These are phyloP conservation scores for Anguilla anguilla DNA, from an alignment of 2,797 vertebrate genomes.

Conservation along the genomic window DNA sequence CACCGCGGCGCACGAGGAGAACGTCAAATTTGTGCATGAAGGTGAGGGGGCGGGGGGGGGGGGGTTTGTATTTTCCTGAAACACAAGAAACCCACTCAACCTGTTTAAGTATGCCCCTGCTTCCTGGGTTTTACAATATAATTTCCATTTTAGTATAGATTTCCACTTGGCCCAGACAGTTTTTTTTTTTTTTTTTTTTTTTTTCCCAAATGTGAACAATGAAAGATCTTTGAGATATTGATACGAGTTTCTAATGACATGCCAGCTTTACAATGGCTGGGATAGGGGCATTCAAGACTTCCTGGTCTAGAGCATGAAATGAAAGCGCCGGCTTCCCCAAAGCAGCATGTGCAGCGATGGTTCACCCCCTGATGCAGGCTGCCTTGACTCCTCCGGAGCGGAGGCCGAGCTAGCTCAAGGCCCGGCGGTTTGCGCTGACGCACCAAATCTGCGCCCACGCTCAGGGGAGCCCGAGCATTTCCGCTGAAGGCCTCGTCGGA, in stretches of 20 bases:
- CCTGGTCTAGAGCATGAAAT: no score
- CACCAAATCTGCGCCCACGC: neutral
- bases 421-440: neutral
- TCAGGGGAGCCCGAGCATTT: neutral
- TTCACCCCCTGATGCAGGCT: neutral
- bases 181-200: no score
- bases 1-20: slow-evolving; percentile 90
- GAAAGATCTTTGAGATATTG: no score
- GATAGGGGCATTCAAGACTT: no score
- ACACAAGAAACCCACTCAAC: neutral
- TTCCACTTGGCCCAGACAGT: no score
- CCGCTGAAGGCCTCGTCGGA: neutral
- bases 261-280: no score
- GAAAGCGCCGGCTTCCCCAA: no score
- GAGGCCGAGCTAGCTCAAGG: neutral
- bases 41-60: slow-evolving; percentile 68
- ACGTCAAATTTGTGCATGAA: slow-evolving; percentile 90
- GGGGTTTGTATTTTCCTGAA: neutral
- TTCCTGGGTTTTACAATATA: neutral
- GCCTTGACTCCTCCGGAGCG: neutral
- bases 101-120: neutral
- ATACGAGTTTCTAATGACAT: no score
- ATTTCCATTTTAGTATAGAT: no score
- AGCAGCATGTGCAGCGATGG: no score
- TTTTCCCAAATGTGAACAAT: no score